phyloP scores from a whole-genome alignment of 2,888 invertebrate species.

The Ectropis crepuscularia region DNA sequence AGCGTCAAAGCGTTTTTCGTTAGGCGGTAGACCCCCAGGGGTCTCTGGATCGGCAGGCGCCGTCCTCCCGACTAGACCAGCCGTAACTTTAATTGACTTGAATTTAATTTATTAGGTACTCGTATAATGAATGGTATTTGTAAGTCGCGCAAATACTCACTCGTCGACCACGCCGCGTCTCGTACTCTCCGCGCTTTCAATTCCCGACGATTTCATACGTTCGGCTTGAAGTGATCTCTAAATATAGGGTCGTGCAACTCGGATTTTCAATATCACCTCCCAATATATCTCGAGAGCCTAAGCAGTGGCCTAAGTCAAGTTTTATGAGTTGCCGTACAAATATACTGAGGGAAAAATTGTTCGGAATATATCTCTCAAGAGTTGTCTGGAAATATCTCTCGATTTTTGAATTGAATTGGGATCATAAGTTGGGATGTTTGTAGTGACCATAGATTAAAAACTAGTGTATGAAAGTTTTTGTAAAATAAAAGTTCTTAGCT shows the following conservation, averaged over 20 bases:
- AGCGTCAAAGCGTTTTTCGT: too few species aligned
- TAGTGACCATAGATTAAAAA: too few species aligned
- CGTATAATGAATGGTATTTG: too few species aligned
- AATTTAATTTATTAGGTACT: too few species aligned
- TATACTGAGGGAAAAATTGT: constrained; percentile 42
- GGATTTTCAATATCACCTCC: constrained; percentile 66
- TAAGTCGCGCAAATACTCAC: too few species aligned
- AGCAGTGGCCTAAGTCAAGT: constrained; percentile 67
- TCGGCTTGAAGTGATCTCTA: constrained; percentile 61
- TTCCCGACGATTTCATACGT: constrained; percentile 58
- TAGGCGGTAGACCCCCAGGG: too few species aligned
- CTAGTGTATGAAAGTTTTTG: too few species aligned
- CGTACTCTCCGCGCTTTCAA: constrained; percentile 45
- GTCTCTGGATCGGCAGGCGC: too few species aligned
- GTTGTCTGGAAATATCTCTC: constrained; percentile 8
- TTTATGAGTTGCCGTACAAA: constrained; percentile 66
- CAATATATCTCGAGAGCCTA: constrained; percentile 66
- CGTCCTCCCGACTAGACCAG: too few species aligned
- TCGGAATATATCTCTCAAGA: constrained; percentile 19
- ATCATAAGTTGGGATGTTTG: not conserved
- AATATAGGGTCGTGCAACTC: constrained; percentile 65
- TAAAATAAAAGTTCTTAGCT: too few species aligned
- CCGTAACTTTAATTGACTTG: too few species aligned
- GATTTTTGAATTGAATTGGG: constrained; percentile 4
- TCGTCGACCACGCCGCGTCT: constrained; percentile 6